Percentiles rank a stretch among this genome's conserved stretches.
Evolutionary conservation across 2,888 invertebrate species (phyloP).

Genomic region (Nowickia ferox): DNA sequence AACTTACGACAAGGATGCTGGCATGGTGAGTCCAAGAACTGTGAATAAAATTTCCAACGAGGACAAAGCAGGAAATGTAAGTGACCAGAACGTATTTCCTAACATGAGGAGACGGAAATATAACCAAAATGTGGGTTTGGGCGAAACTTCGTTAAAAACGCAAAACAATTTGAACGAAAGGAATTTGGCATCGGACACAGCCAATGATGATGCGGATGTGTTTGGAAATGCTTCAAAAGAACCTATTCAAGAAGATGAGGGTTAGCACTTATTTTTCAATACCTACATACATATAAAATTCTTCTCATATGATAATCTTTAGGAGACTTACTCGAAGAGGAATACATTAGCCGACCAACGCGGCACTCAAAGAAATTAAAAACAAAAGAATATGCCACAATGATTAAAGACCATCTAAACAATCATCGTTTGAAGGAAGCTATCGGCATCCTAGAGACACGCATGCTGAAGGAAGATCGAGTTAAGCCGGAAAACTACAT

Average conservation of each 20-base stretch:
- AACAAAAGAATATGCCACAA: constrained; percentile 87
- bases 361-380: constrained; percentile 84
- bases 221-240: constrained; percentile 76
- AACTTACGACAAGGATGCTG: constrained; percentile 77
- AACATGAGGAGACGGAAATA: not conserved
- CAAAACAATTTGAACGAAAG: not conserved
- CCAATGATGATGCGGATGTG: constrained; percentile 75
- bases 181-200: not conserved
- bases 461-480: constrained; percentile 90
- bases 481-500: constrained; percentile 91
- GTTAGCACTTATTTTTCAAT: constrained; percentile 36
- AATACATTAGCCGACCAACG: constrained; percentile 84
- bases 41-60: constrained; percentile 67
- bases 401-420: constrained; percentile 88
- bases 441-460: constrained; percentile 89
- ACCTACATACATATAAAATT: not conserved
- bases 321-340: constrained; percentile 86
- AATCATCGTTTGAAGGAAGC: constrained; percentile 90
- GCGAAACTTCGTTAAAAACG: not conserved
- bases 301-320: not conserved
- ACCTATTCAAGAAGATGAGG: constrained; percentile 66
- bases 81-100: no score
- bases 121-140: not conserved
- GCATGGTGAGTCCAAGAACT: constrained; percentile 74
- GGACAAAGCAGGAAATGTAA: not conserved